Evolutionary conservation across 2,888 invertebrate genomes (phyloP), one percentile per base, ranked within the genome.

Genomic region (Lepidonotus clava): DNA sequence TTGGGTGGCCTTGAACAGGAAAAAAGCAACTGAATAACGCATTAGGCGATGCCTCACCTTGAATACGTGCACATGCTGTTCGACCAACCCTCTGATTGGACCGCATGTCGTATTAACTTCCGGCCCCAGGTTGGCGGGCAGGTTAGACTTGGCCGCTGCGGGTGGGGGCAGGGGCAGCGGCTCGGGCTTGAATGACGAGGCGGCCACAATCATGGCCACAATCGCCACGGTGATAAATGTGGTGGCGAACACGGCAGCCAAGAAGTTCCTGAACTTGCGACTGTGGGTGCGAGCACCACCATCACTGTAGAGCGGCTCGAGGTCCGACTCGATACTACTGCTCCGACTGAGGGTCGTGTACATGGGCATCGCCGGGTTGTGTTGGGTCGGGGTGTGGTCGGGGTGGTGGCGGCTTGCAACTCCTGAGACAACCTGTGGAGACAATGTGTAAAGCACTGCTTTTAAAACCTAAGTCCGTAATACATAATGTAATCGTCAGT

Each of bases 291-390:
- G 71, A 28, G 32, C 32, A 8, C 85, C 38, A 24, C 71, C 85
- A 34, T 85, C 85, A 38, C 28, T 34, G 67, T 85, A 85, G 21
- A 85, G 76, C 21, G 85, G 85, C 51, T 85, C 85, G n/a, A 85
- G 71, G 76, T 85, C 85, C 46, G 46, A 46, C 28, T 85, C 85
- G n/a, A 84, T 80, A 21, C 80, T 80, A 18, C 80, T 80, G 24
- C 46, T 80, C 46, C 80, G 80, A 18, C 80, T 80, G 28, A 80
- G n/a, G 28, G 80, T 80, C 46, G 40, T 80, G 41, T 80, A 80
- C 80, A 80, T 46, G 51, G 80, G 80, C 80, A 80, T 80, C 24
- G 80, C 24, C 46, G 80, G 8, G 18, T 18, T 34, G 46, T 8
- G 46, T 8, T 11, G 46, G 46, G 46, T 11, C 8, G 46, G 46